These are phyloP conservation scores for Passer domesticus DNA, from an alignment of 2,113 vertebrate genomes.

Conservation along the genomic window DNA sequence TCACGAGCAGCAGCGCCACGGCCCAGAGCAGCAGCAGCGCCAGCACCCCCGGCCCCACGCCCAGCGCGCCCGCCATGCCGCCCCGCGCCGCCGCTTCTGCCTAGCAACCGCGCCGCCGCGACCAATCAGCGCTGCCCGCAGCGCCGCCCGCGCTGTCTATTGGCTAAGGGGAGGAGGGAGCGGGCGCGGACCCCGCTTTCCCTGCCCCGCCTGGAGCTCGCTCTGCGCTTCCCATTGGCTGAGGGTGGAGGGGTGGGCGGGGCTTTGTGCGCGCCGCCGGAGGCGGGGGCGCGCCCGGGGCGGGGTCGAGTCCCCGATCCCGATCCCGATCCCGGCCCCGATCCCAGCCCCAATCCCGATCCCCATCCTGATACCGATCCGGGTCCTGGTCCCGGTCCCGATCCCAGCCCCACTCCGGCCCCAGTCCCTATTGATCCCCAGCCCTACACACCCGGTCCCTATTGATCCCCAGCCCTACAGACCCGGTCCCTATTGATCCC, in stretches of 20 bases:
- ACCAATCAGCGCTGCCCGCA: background rate
- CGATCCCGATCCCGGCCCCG: rapidly evolving
- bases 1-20: constrained; percentile 71
- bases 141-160: rapidly evolving
- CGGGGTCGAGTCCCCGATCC: rapidly evolving
- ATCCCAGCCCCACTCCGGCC: too few species aligned
- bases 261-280: background rate
- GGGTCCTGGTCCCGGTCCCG: rapidly evolving
- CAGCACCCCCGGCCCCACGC: constrained; percentile 83
- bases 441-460: too few species aligned
- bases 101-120: background rate
- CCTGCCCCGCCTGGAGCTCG: rapidly evolving
- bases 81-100: background rate
- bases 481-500: too few species aligned
- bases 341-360: rapidly evolving
- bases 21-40: constrained; percentile 81
- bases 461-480: too few species aligned
- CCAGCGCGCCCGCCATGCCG: constrained; percentile 74
- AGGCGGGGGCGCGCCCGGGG: background rate
- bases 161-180: rapidly evolving
- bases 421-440: too few species aligned
- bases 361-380: rapidly evolving
- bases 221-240: background rate
- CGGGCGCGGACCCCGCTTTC: rapidly evolving
- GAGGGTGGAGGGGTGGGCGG: rapidly evolving